A percentile compares a stretch with the other conserved stretches of the same genome.
Evolutionary conservation across 2,113 vertebrate genomes (phyloP).

Genomic region (Colius striatus): DNA sequence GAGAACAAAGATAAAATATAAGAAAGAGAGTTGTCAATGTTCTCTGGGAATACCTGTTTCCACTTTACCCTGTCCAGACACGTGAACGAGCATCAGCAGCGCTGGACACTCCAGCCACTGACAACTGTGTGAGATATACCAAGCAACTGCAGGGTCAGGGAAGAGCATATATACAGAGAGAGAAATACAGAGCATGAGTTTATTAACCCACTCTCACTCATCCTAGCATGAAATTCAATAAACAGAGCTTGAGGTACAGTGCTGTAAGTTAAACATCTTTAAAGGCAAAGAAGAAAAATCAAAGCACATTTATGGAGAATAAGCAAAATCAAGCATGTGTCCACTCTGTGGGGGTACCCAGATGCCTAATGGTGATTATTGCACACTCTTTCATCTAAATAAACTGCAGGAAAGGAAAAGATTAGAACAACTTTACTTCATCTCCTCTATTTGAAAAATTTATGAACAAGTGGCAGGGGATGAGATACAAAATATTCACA

Average conservation of each 20-base stretch:
- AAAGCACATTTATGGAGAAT: background rate
- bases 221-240: conserved; percentile 30
- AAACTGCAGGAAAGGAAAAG: background rate
- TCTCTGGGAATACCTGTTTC: background rate
- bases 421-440: background rate
- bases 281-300: background rate
- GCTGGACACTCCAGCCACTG: background rate
- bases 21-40: background rate
- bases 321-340: background rate
- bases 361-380: background rate
- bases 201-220: background rate
- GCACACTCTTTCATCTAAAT: background rate
- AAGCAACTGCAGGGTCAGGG: background rate
- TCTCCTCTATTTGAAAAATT: conserved; percentile 24
- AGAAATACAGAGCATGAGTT: background rate
- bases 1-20: background rate
- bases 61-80: background rate
- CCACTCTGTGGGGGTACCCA: background rate
- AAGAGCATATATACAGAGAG: background rate
- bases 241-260: background rate
- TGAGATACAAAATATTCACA: background rate
- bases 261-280: background rate
- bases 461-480: background rate
- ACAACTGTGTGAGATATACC: background rate
- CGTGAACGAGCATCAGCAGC: background rate